These are phyloP conservation scores for Drosophila subsilvestris DNA, from an alignment of 2,888 invertebrate species.

Conservation along the genomic window DNA sequence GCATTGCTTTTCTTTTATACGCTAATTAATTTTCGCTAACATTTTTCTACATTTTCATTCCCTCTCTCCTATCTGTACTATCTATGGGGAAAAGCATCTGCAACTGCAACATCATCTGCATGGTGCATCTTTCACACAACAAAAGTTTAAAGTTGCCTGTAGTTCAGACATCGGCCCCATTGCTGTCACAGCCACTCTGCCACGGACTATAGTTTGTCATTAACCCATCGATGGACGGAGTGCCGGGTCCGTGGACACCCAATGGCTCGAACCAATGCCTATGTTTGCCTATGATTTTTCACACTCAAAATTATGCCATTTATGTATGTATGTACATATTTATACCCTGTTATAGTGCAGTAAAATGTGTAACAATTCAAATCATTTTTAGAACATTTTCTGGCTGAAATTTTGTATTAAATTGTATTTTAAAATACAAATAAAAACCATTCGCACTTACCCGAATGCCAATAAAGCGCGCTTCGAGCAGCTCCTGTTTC, in stretches of 20 bases:
- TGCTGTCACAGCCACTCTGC: background rate
- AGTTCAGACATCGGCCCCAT: background rate
- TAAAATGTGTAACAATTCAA: too few relatives aligned
- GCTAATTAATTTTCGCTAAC: conserved; percentile 60
- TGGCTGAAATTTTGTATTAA: too few relatives aligned
- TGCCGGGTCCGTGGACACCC: conserved; percentile 4
- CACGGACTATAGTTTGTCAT: conserved; percentile 40
- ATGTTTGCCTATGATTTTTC: background rate
- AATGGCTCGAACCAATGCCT: background rate
- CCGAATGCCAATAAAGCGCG: conserved; percentile 97
- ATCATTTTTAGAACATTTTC: too few relatives aligned
- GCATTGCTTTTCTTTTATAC: conserved; percentile 37
- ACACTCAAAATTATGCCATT: background rate
- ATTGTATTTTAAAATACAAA: background rate
- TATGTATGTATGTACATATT: background rate
- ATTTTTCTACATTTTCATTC: conserved; percentile 35
- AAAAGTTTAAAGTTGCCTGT: background rate
- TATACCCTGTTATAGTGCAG: background rate
- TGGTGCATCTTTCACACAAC: background rate
- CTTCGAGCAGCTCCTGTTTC: conserved; percentile 99
- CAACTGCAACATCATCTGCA: conserved; percentile 16
- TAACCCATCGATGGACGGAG: conserved; percentile 25
- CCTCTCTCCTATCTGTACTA: too few relatives aligned
- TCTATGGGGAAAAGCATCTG: conserved; percentile 11
- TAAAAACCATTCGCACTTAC: conserved; percentile 86